Evolutionary conservation across 2,888 invertebrate species (phyloP), one percentile per base, ranked within the genome.

Genomic region (Amblyteles armatorius): DNA sequence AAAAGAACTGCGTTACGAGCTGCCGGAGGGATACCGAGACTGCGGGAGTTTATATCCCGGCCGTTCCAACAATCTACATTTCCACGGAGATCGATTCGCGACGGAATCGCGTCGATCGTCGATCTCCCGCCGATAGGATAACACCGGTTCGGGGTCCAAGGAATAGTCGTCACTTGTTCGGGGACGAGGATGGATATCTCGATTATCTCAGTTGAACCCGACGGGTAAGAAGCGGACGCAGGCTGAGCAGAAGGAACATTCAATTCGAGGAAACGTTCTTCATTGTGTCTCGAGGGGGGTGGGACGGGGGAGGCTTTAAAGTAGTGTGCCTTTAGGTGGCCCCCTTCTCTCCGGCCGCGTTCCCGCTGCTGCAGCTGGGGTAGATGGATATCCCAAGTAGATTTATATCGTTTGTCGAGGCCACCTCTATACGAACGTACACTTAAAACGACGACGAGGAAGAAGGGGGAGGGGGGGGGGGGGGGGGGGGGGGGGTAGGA

Each of bases 381-480:
- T 77, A 77, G 85, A 85, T 82, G 82, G 85, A 85, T 85, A 82
- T 44, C 82, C 82, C 79, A 55, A 80, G 82, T 85, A 85, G 85
- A 85, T 85, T 85, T 85, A 82, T 85, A 85, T 79, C 82, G 85
- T 85, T 85, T 80, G 82, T 79, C 82, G 79, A 77, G 85, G 79
- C 67, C 67, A 79, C 82, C 79, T 79, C 68, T 74, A 82, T 52
- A 69, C 79, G 83, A 82, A 77, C 81, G 86, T 84, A 67, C 85
- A 60, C 79, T 79, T 79, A 85, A 87, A 88, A 87, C 67, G 79
- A 84, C 74, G 78, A 55, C 44, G 55, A 48, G 3, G 22, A 19
- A 11, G 79, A 60, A 69, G 57, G 71, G 57, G 71, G 16, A n/a
- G n/a, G n/a, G n/a, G n/a, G n/a, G n/a, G n/a, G n/a, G n/a, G n/a